Evolutionary conservation across 2,113 vertebrate genomes (phyloP).

Genomic region (Barnardius zonarius): DNA sequence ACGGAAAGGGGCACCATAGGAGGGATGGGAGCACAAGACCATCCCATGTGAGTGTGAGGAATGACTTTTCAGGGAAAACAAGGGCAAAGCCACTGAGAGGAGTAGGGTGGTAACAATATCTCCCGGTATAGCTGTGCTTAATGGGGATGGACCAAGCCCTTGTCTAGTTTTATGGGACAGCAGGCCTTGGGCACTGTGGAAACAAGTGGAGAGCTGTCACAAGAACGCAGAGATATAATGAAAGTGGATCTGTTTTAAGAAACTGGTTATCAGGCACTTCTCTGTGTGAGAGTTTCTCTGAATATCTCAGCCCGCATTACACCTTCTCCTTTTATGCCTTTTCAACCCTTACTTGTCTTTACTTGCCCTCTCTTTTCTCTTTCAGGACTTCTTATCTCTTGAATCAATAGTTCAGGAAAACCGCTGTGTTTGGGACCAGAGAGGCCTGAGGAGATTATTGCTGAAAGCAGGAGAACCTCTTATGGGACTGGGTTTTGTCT

Average conservation of each 20-base stretch:
- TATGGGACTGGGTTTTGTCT: not conserved
- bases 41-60: not conserved
- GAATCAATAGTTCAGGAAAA: not conserved
- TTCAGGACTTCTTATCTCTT: not conserved
- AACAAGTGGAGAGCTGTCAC: not conserved
- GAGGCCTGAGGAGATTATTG: not conserved
- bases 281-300: not conserved
- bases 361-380: not conserved
- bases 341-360: not conserved
- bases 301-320: not conserved
- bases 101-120: fast-evolving
- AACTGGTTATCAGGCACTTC: not conserved
- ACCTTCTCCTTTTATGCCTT: not conserved
- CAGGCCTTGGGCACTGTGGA: not conserved
- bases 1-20: fast-evolving
- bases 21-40: fast-evolving
- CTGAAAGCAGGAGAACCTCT: not conserved
- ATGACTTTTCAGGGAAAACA: not conserved
- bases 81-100: not conserved
- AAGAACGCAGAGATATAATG: not conserved
- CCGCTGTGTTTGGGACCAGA: not conserved
- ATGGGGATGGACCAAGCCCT: not conserved
- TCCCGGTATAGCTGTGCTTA: not conserved
- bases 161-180: not conserved
- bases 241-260: not conserved